These are phyloP conservation scores for Drosophila tropicalis DNA, from an alignment of 1,140 invertebrate genomes.

Conservation along the genomic window DNA sequence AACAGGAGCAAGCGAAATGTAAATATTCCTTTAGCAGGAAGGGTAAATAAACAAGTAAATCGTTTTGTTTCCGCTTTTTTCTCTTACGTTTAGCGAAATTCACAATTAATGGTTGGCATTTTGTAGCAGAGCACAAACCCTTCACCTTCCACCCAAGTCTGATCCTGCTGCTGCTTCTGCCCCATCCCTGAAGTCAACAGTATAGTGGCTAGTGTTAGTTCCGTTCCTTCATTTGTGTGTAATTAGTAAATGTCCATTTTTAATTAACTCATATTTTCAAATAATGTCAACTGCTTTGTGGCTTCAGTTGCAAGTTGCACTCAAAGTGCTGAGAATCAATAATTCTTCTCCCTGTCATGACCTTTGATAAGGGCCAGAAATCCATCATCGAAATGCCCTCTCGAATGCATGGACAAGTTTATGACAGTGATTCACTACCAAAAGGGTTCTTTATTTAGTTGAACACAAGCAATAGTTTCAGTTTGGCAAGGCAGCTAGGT, in stretches of 20 bases:
- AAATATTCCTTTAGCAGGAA: neutral
- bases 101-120: neutral
- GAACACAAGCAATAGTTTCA: too few species aligned
- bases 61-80: neutral
- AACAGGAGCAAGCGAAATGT: slow-evolving; percentile 34
- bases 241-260: slow-evolving; percentile 64
- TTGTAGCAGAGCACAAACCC: neutral
- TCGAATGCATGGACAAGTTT: too few species aligned
- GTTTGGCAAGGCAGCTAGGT: too few species aligned
- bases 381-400: too few species aligned
- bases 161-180: too few species aligned
- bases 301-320: neutral
- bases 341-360: neutral
- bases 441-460: too few species aligned
- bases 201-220: neutral
- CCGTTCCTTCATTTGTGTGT: neutral
- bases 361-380: too few species aligned
- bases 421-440: too few species aligned
- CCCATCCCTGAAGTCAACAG: neutral
- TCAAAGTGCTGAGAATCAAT: neutral
- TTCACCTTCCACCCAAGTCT: too few species aligned
- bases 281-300: neutral
- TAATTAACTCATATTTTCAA: slow-evolving; percentile 61
- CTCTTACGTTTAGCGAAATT: neutral
- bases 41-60: slow-evolving; percentile 7